These are phyloP conservation scores for Lepus townsendii DNA, from an alignment of 2,797 vertebrate species.

Conservation along the genomic window DNA sequence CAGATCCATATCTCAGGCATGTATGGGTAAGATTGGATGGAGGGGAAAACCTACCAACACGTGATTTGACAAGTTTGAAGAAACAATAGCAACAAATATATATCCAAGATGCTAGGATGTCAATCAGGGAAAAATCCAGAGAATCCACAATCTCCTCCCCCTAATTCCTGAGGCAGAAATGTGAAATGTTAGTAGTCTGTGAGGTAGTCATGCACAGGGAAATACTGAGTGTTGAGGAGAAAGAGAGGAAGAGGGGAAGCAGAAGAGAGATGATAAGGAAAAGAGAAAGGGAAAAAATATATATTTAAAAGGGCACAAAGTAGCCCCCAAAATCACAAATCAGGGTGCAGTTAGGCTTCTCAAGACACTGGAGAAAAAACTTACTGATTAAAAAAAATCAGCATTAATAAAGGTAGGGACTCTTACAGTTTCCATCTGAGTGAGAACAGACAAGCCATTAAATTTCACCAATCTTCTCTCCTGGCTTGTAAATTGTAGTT, in stretches of 20 bases:
- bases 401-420: neutral
- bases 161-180: neutral
- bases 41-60: neutral
- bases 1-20: neutral
- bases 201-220: neutral
- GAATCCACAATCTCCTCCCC: too few relatives aligned
- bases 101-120: neutral
- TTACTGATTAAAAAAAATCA: constrained; percentile 1
- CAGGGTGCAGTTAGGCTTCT: neutral
- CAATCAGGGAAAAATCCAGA: neutral
- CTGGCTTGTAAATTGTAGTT: neutral
- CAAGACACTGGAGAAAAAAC: neutral
- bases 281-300: neutral
- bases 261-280: too few relatives aligned
- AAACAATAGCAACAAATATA: neutral
- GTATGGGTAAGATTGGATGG: neutral
- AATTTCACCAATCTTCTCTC: neutral
- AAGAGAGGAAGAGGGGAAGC: too few relatives aligned
- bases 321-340: neutral
- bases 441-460: neutral
- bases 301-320: neutral
- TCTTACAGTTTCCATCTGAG: neutral
- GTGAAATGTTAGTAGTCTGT: neutral
- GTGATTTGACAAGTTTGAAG: neutral
- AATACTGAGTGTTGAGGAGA: neutral